Evolutionary conservation across 2,888 invertebrate species (phyloP).

Genomic region (Mythimna lalbum): DNA sequence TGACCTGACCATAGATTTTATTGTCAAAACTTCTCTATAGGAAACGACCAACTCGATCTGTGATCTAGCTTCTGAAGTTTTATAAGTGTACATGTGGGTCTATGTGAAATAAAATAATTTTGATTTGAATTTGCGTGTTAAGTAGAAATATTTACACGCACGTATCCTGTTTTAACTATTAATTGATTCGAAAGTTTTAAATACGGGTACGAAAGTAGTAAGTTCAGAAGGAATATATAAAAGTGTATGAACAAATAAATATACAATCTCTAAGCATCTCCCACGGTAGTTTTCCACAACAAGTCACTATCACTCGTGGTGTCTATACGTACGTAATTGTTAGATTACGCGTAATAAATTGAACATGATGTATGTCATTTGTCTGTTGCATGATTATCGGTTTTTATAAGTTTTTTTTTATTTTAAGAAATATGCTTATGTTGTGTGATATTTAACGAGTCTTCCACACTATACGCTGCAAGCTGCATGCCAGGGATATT

Average conservation of each 20-base stretch:
- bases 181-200: no score
- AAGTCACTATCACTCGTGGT: constrained; percentile 21
- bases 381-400: not conserved
- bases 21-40: no score
- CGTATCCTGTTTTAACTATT: no score
- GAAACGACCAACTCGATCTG: no score
- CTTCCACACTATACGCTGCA: not conserved
- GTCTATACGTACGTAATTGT: constrained; percentile 1
- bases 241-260: not conserved
- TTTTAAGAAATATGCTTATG: not conserved
- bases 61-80: no score
- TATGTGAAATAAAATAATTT: no score
- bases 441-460: not conserved
- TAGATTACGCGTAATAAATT: constrained; percentile 36
- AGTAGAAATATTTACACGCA: no score
- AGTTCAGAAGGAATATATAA: not conserved
- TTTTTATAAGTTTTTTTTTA: not conserved
- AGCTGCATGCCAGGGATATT: no score
- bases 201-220: no score
- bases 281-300: constrained; percentile 61
- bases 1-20: no score
- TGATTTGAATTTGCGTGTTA: no score
- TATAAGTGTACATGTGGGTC: no score
- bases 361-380: constrained; percentile 23
- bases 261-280: not conserved